These are phyloP conservation scores for Lepus americanus DNA, from an alignment of 2,113 vertebrate species.

Conservation along the genomic window DNA sequence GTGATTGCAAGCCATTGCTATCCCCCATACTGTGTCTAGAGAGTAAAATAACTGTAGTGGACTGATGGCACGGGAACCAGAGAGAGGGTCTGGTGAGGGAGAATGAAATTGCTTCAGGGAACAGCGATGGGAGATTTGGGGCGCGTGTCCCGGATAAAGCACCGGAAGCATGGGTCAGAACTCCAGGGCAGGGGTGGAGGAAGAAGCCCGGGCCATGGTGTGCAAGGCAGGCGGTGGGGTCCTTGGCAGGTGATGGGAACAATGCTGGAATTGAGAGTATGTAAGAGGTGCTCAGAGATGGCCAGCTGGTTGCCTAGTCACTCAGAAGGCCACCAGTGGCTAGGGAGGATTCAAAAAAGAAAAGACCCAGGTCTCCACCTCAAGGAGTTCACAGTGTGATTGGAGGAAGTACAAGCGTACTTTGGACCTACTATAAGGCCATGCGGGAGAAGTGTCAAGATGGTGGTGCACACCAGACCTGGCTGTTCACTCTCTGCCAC, in stretches of 20 bases:
- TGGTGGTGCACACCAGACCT: neutral
- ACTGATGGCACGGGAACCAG: neutral
- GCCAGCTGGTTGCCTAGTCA: neutral
- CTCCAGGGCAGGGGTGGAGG: neutral
- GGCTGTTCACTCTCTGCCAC: neutral
- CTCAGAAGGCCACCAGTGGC: neutral
- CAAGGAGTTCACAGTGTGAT: neutral
- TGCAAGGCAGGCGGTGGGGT: neutral
- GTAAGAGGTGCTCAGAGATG: neutral
- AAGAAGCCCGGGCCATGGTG: neutral
- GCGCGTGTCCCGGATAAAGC: neutral
- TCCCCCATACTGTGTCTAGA: neutral
- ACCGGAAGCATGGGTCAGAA: neutral
- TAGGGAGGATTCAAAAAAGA: neutral
- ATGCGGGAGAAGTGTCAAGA: neutral
- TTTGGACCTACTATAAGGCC: neutral
- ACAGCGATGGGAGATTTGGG: neutral
- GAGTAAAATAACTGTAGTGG: neutral
- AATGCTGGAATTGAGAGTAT: neutral
- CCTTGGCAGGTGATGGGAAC: neutral
- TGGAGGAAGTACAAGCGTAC: neutral
- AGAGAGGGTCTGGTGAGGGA: neutral
- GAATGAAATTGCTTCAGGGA: neutral
- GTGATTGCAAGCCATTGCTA: neutral
- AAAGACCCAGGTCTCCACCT: neutral